Base-by-base conservation (phyloP, 2,888 invertebrate genomes). In the Lithophane ornitopus region DNA sequence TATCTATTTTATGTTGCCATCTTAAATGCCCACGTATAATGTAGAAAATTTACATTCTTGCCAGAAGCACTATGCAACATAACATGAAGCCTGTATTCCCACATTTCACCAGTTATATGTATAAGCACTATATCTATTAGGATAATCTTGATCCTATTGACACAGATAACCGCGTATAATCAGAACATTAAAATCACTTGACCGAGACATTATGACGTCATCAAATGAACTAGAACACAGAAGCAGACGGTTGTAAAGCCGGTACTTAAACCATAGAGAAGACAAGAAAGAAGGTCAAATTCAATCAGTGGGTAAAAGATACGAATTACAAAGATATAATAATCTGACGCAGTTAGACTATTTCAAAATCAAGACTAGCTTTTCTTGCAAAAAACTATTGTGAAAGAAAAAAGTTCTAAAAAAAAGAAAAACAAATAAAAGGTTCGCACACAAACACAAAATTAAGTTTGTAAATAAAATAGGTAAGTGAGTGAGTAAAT, bases 101-200 rank as follows among this genome's bases (percentile, higher is more conserved):
- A 34, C 34, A 34, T 34, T 34, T 34, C 34, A 6, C 34, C 34
- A 34, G 34, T 34, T 34, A 34, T 6, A 34, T 34, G 34, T 34
- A 34, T 34, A 34, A 34, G 4, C 34, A 34, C 2, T 34, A 54
- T 46, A 63, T 59, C 28, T 49, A 56, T 61, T 66, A 66, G 9
- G 22, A 44, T 49, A 66, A 61, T 56, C 28, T 69, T 19, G 41
- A 58, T 76, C 28, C 54, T 34, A 59, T 65, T 66, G 56, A 75
- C 75, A 62, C 28, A 70, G 76, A 73, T 62, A 59, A 56, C 66
- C 12, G n/a, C 80, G 65, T 52, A 71, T 86, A 86, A 74, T 78
- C 79, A 41, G 65, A 19, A 54, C 58, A 79, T 82, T 78, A 82
- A 82, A 83, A 78, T 83, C 70, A 78, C 67, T 86, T 78, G 86